These are phyloP conservation scores for Halichoeres trimaculatus DNA, from an alignment of 2,113 vertebrate species.

Conservation along the genomic window DNA sequence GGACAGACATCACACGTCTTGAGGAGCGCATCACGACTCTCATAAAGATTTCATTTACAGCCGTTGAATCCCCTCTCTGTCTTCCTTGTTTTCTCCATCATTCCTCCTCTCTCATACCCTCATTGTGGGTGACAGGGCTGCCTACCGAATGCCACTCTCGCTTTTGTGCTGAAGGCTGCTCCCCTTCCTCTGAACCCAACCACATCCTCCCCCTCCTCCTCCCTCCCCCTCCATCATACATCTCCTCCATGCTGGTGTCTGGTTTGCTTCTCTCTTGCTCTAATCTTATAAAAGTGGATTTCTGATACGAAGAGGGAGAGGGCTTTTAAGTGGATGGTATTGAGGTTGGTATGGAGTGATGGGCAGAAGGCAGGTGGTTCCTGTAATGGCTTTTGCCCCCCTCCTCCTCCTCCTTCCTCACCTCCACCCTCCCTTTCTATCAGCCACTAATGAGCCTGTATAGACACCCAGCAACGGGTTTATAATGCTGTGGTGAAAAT, in stretches of 20 bases:
- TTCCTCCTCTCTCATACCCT: conserved; percentile 33
- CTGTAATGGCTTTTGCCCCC: conserved; percentile 70
- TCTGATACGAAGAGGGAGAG: conserved; percentile 65
- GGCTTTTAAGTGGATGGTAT: conserved; percentile 75
- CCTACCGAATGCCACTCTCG: conserved; percentile 32
- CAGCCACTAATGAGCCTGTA: conserved; percentile 63
- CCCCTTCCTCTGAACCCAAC: conserved; percentile 43
- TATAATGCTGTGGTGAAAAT: conserved; percentile 63
- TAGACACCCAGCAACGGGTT: conserved; percentile 56
- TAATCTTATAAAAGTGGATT: conserved; percentile 78
- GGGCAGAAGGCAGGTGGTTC: conserved; percentile 69
- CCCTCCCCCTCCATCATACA: conserved; percentile 9
- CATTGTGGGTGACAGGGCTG: conserved; percentile 40
- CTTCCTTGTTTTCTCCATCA: conserved; percentile 45
- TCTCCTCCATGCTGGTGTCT: conserved; percentile 46
- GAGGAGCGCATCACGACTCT: conserved; percentile 25
- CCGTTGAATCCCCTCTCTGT: conserved; percentile 69
- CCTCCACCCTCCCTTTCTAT: conserved; percentile 6
- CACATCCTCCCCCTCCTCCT: conserved; percentile 33
- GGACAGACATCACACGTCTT: conserved; percentile 46
- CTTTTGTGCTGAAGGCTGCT: conserved; percentile 1
- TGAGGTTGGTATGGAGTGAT: conserved; percentile 62
- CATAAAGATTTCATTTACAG: conserved; percentile 76
- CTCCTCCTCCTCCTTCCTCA: conserved; percentile 4
- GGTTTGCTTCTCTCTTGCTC: conserved; percentile 60